Evolutionary conservation across 2,113 vertebrate species (phyloP).

Genomic region (Dasypus novemcinctus): DNA sequence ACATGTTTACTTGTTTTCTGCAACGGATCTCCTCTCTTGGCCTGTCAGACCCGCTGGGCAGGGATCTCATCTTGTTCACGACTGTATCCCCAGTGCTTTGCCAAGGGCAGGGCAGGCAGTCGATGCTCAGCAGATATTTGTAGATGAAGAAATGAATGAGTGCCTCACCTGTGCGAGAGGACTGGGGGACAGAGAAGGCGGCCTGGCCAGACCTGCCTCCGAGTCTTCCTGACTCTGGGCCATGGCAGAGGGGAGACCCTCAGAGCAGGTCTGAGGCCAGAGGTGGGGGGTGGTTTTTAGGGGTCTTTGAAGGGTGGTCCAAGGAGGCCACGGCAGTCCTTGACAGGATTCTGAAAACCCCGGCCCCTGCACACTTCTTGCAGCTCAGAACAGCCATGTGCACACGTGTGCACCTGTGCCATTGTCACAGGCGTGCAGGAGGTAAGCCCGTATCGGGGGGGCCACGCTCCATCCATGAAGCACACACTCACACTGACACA

Average conservation of each 20-base stretch:
- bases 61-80: fast-evolving
- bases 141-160: neutral
- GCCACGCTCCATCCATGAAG: neutral
- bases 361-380: neutral
- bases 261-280: neutral
- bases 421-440: fast-evolving
- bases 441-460: neutral
- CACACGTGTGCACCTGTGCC: neutral
- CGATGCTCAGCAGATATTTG: neutral
- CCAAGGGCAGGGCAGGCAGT: neutral
- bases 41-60: neutral
- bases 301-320: neutral
- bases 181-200: neutral
- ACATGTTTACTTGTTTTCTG: neutral
- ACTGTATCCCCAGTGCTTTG: neutral
- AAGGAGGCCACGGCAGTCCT: neutral
- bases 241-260: neutral
- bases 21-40: neutral
- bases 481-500: neutral
- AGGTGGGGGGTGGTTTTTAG: too few species aligned
- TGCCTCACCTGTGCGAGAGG: neutral
- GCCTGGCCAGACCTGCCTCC: fast-evolving
- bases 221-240: neutral
- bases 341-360: neutral
- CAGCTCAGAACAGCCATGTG: neutral